These are phyloP conservation scores for Aspidiotus destructor DNA, from an alignment of 2,888 invertebrate species.

Conservation along the genomic window DNA sequence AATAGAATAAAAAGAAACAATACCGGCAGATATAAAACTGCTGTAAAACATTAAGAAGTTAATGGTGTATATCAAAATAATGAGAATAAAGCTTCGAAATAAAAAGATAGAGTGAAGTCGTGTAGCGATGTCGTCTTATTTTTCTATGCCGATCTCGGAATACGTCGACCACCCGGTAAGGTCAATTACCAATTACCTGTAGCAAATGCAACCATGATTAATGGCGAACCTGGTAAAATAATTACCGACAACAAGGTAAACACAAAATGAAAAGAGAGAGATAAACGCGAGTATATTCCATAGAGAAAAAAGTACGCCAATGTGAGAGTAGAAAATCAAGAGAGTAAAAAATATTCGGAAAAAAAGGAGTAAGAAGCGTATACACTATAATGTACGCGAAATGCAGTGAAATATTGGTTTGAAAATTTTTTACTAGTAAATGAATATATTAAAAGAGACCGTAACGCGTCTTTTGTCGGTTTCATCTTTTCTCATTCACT, in stretches of 20 bases:
- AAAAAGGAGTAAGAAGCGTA: too few species aligned
- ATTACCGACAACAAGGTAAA: conserved; percentile 33
- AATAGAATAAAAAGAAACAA: conserved; percentile 30
- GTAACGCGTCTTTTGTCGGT: conserved; percentile 24
- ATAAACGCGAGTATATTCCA: conserved; percentile 23
- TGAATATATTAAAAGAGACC: conserved; percentile 21
- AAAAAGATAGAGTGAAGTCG: conserved; percentile 29
- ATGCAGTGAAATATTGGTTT: conserved; percentile 30
- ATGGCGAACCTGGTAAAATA: conserved; percentile 31
- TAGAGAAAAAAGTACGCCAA: not conserved
- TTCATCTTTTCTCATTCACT: conserved; percentile 7
- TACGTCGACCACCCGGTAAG: conserved; percentile 33
- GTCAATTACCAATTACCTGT: conserved; percentile 33
- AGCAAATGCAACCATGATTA: conserved; percentile 32
- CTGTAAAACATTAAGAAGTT: conserved; percentile 33
- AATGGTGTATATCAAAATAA: conserved; percentile 33
- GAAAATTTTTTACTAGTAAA: conserved; percentile 26
- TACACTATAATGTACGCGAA: not conserved
- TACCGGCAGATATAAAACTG: conserved; percentile 32
- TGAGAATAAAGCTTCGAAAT: conserved; percentile 31
- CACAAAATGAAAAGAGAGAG: conserved; percentile 23
- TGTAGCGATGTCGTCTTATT: conserved; percentile 33
- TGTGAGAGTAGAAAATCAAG: not conserved
- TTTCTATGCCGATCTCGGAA: conserved; percentile 29
- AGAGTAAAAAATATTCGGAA: too few species aligned